Base-by-base conservation (phyloP, 2,888 invertebrate species). In the Apantesis nais region DNA sequence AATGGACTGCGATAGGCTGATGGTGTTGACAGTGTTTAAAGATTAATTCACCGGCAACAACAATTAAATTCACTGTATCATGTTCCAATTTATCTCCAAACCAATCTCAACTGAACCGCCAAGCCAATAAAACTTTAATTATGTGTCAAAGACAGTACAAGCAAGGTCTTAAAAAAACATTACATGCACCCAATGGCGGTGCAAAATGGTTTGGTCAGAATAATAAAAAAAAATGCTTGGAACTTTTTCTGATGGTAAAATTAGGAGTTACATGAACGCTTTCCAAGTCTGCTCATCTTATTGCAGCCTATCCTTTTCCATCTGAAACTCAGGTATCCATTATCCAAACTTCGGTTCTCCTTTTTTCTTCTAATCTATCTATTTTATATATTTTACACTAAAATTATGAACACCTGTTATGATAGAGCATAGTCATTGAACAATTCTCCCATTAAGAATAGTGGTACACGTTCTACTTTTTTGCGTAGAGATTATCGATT, bases 381-480 rank as follows among this genome's bases (percentile, higher is more conserved):
- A 34, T 5, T 34, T 34, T n/a, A n/a, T n/a, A 29, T 12, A 55
- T 55, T 29, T 25, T 29, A 19, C 39, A 58, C 66, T 39, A 41
- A 63, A 62, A 66, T 34, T 55, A 44, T 29, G 25, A 63, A 62
- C 62, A 66, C 11, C 34, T 55, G 60, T 19, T n/a, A 67, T 65
- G 63, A 67, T 64, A 64, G 65, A 71, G 70, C 73, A 62, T 70
- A 68, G 55, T 71, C 65, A 75, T 68, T 66, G 75, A 72, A 72
- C 67, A 75, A 66, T 74, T 70, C 60, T 76, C 71, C 67, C 71
- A 80, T 80, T 74, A 73, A 73, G 80, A 70, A 64, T 62, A 68
- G 66, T 77, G 52, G 78, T 70, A 75, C 72, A 78, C 73, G 80
- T 75, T 74, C 80, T 65, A 78, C 72, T 78, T 80, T 78, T 66